Percentiles rank a stretch among this genome's conserved stretches.
Conservation (phyloP, 2,888 invertebrate genomes). For the Morpho achilles region DNA sequence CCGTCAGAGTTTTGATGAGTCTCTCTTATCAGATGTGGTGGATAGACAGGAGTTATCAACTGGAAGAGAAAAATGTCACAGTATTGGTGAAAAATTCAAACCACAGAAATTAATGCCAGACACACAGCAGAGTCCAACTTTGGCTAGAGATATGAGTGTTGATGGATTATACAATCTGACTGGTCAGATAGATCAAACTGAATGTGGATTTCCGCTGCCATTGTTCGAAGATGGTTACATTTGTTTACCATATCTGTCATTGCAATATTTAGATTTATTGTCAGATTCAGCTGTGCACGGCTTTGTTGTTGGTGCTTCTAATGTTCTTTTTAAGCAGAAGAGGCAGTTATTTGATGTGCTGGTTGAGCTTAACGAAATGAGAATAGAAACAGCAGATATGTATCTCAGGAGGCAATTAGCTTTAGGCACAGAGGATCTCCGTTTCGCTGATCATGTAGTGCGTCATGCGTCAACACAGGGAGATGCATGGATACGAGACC, state of each 20-base stretch:
- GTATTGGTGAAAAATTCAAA: slow-evolving; percentile 72
- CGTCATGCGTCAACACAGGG: slow-evolving; percentile 87
- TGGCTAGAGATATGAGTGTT: slow-evolving; percentile 85
- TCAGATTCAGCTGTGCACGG: slow-evolving; percentile 92
- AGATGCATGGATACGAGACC: slow-evolving; percentile 97
- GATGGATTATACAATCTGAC: slow-evolving; percentile 81
- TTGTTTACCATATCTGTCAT: slow-evolving; percentile 96
- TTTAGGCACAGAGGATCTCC: slow-evolving; percentile 95
- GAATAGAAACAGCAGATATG: slow-evolving; percentile 90
- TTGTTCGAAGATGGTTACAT: slow-evolving; percentile 95
- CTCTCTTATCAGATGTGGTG: slow-evolving; percentile 51
- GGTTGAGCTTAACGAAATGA: slow-evolving; percentile 91
- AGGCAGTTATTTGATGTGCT: slow-evolving; percentile 94
- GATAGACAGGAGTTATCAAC: slow-evolving; percentile 57
- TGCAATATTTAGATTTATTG: slow-evolving; percentile 95
- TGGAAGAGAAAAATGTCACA: slow-evolving; percentile 70
- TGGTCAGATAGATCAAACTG: slow-evolving; percentile 82
- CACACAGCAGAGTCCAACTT: slow-evolving; percentile 72
- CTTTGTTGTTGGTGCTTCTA: slow-evolving; percentile 97
- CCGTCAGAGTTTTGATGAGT: slow-evolving; percentile 67
- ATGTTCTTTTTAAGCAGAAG: slow-evolving; percentile 98
- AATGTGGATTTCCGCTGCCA: slow-evolving; percentile 92
- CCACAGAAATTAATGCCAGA: slow-evolving; percentile 55
- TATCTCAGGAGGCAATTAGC: slow-evolving; percentile 90
- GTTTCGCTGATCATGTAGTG: slow-evolving; percentile 96